Base-by-base conservation (phyloP, 2,113 vertebrate species). In the Oncorhynchus clarkii region DNA sequence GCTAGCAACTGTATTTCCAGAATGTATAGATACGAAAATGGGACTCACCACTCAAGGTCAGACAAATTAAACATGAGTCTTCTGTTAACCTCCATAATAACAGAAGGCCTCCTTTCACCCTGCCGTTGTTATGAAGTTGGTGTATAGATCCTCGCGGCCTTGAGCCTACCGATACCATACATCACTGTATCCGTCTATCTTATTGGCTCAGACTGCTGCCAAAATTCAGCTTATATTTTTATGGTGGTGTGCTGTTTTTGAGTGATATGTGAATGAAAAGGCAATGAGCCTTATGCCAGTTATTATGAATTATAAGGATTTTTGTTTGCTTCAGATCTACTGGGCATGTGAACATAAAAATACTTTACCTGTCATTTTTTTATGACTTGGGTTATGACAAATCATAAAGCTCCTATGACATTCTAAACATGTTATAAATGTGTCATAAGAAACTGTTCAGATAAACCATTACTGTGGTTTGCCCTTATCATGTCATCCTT, bases 1-100 rank as follows among this genome's bases (percentile, higher is more conserved):
- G 49, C 39, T 64, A 45, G 66, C 57, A 65, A 34, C 67, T 18
- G 65, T 29, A 67, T 18, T 54, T 1, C 65, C 65, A 31, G 39
- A 31, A 68, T 39, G 4, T 68, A 68, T 45, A 34, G 31, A 9
- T 9, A 12, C 1, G 9, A 18, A 39, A 3, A 29, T 31, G 67
- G 29, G 31, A 39, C 69, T 71, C 72, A 31, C 6, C 5, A 48
- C 72, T 73, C 51, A 72, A 67, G 73, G 80, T 72, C 65, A 68
- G 26, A 2, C 18, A 68, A 24, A 39, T 18, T 49, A 20, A 51
- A 29, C 54, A 70, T 27, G 68, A 64, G 67, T 68, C 67, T 65
- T 18, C 39, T 68, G 16, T 69, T 68, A 77, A 65, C 70, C 72
- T 13, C 72, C 20, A 31, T 70, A 79, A 74, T 65, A 69, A 70